phyloP scores from a whole-genome alignment of 2,113 vertebrate species.

The Oryzias woworae region DNA sequence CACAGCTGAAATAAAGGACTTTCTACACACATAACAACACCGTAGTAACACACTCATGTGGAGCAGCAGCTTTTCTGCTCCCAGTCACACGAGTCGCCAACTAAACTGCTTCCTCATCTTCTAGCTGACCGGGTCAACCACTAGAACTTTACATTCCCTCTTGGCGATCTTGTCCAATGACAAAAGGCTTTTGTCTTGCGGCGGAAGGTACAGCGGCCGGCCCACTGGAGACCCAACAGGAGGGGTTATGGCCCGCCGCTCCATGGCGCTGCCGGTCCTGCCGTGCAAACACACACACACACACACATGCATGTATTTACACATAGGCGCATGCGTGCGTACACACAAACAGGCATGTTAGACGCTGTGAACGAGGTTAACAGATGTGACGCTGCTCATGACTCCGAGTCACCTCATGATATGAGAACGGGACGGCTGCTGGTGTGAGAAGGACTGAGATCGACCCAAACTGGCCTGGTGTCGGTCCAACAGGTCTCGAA shows the following conservation, averaged over 20 bases:
- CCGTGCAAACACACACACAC: slow-evolving; percentile 30
- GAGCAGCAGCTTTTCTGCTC: background rate
- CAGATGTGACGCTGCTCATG: background rate
- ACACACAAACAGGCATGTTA: too few species aligned
- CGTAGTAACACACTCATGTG: too few species aligned
- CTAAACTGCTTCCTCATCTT: background rate
- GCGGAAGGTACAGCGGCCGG: slow-evolving; percentile 87
- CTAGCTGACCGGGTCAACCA: slow-evolving; percentile 81
- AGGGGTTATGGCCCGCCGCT: slow-evolving; percentile 89
- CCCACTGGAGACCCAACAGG: slow-evolving; percentile 90
- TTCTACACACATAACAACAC: too few species aligned
- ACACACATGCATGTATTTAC: background rate
- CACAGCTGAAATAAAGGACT: too few species aligned
- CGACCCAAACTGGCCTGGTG: slow-evolving; percentile 84
- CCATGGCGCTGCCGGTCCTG: slow-evolving; percentile 94
- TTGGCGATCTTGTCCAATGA: slow-evolving; percentile 96
- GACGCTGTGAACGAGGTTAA: too few species aligned
- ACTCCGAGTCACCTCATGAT: slow-evolving; percentile 84
- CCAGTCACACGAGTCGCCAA: background rate
- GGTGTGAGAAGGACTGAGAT: slow-evolving; percentile 94
- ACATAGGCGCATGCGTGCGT: background rate
- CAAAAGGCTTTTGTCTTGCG: slow-evolving; percentile 84
- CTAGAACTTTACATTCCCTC: slow-evolving; percentile 92
- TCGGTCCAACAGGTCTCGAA: slow-evolving; percentile 83
- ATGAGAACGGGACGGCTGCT: slow-evolving; percentile 90